phyloP scores from a whole-genome alignment of 1,140 invertebrate genomes.

The Lethrus apterus region DNA sequence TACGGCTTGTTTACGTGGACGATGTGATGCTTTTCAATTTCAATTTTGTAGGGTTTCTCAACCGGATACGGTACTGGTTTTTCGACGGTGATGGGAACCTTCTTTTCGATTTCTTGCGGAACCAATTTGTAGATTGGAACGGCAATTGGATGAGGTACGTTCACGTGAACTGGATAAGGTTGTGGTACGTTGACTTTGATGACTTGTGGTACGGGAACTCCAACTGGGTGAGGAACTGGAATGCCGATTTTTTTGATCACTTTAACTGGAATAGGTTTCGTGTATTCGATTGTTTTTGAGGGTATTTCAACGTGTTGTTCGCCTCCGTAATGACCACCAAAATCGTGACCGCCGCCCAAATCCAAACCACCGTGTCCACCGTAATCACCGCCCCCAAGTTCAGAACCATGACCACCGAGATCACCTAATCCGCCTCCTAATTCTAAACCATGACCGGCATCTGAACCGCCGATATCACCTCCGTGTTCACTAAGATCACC shows the following conservation, averaged over 20 bases:
- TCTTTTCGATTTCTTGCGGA: slow-evolving; percentile 53
- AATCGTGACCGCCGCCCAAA: slow-evolving; percentile 23
- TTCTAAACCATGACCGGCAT: background rate
- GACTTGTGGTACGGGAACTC: slow-evolving; percentile 58
- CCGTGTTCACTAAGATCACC: slow-evolving; percentile 9
- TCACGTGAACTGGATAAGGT: slow-evolving; percentile 58
- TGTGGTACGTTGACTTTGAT: slow-evolving; percentile 62
- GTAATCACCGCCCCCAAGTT: slow-evolving; percentile 1
- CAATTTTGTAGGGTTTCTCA: slow-evolving; percentile 62
- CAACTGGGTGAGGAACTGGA: slow-evolving; percentile 60
- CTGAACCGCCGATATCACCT: background rate
- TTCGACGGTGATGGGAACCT: slow-evolving; percentile 61
- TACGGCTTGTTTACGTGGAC: slow-evolving; percentile 62
- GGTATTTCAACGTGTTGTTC: slow-evolving; percentile 30
- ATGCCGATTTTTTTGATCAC: slow-evolving; percentile 63
- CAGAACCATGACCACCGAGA: background rate
- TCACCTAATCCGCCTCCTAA: background rate
- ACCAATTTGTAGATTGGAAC: slow-evolving; percentile 59
- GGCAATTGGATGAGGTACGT: slow-evolving; percentile 59
- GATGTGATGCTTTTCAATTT: slow-evolving; percentile 63
- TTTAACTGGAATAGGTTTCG: slow-evolving; percentile 53
- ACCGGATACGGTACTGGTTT: slow-evolving; percentile 64
- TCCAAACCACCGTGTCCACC: slow-evolving; percentile 7
- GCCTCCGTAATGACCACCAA: slow-evolving; percentile 15
- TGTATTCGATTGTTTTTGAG: slow-evolving; percentile 47